These are phyloP conservation scores for Lysandra bellargus DNA, from an alignment of 2,888 invertebrate genomes.

Conservation along the genomic window DNA sequence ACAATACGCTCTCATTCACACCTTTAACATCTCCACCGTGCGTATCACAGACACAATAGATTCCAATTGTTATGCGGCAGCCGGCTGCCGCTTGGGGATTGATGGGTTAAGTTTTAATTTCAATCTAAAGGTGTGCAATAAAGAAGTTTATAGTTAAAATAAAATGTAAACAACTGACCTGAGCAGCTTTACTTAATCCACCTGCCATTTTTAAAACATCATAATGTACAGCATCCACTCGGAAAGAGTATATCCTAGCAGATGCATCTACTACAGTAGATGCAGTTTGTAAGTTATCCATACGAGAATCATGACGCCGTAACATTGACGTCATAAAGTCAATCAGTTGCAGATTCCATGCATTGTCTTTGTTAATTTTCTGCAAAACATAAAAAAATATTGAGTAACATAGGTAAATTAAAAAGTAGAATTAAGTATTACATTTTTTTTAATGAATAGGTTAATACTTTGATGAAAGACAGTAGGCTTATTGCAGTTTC, in stretches of 20 bases:
- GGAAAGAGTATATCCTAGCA: slow-evolving; percentile 91
- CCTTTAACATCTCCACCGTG: no score
- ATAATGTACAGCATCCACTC: slow-evolving; percentile 92
- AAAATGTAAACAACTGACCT: slow-evolving; percentile 42
- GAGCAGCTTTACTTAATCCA: slow-evolving; percentile 80
- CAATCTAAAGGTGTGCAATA: not conserved
- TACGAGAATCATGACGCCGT: slow-evolving; percentile 84
- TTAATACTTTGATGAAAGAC: no score
- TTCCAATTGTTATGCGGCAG: no score
- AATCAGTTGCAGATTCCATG: slow-evolving; percentile 92
- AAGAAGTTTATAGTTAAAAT: not conserved
- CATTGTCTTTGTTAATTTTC: slow-evolving; percentile 95
- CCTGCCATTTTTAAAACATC: slow-evolving; percentile 90
- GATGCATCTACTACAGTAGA: slow-evolving; percentile 93
- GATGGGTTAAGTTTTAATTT: no score
- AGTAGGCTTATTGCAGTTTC: slow-evolving; percentile 44
- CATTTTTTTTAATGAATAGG: no score
- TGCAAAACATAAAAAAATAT: slow-evolving; percentile 54
- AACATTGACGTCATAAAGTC: slow-evolving; percentile 90
- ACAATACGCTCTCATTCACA: no score
- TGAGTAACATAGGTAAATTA: not conserved
- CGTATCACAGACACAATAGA: no score
- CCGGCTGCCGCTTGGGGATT: no score
- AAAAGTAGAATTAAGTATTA: no score
- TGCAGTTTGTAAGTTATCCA: slow-evolving; percentile 89